phyloP scores from a whole-genome alignment of 2,888 invertebrate genomes.

The Halictus quadricinctus region DNA sequence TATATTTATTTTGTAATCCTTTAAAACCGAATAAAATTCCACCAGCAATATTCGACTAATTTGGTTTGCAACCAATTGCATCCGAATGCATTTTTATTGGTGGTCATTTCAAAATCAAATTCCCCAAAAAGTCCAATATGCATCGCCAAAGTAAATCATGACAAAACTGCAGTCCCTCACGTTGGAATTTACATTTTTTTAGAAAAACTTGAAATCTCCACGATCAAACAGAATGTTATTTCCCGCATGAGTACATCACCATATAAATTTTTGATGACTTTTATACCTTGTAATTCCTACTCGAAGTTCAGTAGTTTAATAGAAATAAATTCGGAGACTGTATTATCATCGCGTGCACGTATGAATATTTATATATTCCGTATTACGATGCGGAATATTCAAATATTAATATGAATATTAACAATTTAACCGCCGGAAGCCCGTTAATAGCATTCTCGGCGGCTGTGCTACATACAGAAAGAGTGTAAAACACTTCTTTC shows the following conservation, averaged over 20 bases:
- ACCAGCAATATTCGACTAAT: background rate
- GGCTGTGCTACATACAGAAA: background rate
- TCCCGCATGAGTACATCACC: background rate
- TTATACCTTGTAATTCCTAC: background rate
- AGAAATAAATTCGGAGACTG: background rate
- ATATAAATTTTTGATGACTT: background rate
- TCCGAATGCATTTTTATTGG: background rate
- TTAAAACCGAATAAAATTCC: background rate
- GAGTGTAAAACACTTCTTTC: background rate
- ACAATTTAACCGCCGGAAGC: background rate
- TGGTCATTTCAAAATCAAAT: background rate
- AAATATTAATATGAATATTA: background rate
- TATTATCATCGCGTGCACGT: background rate
- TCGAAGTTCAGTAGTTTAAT: background rate
- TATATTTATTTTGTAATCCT: too few relatives aligned
- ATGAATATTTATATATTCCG: background rate
- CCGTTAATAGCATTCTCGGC: background rate
- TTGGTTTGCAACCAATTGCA: background rate
- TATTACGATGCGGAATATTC: background rate
- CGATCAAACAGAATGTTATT: background rate
- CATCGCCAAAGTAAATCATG: background rate
- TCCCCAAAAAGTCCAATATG: background rate
- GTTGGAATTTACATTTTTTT: background rate
- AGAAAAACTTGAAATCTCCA: background rate
- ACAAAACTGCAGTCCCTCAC: background rate